phyloP scores from a whole-genome alignment of 2,797 vertebrate genomes.

The Neomorphus geoffroyi region DNA sequence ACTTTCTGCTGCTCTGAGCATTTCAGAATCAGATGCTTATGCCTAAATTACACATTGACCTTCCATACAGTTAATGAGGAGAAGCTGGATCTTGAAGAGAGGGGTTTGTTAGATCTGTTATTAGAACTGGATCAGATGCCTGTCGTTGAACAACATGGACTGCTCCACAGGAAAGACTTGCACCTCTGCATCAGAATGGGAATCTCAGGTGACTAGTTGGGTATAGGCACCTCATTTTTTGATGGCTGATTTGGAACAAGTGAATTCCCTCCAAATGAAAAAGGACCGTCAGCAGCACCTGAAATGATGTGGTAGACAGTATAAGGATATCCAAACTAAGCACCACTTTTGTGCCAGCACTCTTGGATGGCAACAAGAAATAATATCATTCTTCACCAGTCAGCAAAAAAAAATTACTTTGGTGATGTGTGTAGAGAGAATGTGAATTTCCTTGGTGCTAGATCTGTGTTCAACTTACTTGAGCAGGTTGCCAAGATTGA shows the following conservation, averaged over 20 bases:
- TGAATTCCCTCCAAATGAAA: neutral
- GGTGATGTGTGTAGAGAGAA: neutral
- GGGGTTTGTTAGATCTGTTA: neutral
- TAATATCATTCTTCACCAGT: neutral
- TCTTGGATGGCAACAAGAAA: neutral
- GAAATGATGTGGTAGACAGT: neutral
- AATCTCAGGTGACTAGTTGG: neutral
- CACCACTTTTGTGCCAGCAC: rapidly evolving
- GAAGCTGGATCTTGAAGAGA: neutral
- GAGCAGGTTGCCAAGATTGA: conserved; percentile 94
- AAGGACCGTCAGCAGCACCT: neutral
- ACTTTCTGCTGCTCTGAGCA: neutral
- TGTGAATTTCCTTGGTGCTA: neutral
- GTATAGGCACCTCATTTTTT: neutral
- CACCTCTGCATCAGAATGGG: neutral
- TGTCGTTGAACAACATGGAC: neutral
- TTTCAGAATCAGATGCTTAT: neutral
- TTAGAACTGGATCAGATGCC: neutral
- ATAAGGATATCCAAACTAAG: neutral
- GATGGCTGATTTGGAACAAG: neutral
- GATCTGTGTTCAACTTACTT: conserved; percentile 80
- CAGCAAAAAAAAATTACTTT: neutral
- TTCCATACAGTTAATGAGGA: neutral
- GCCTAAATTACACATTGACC: neutral
- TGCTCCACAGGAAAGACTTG: neutral